Evolutionary conservation across 2,797 vertebrate genomes (phyloP), one percentile per base, ranked within the genome.

Genomic region (Falco concolor): DNA sequence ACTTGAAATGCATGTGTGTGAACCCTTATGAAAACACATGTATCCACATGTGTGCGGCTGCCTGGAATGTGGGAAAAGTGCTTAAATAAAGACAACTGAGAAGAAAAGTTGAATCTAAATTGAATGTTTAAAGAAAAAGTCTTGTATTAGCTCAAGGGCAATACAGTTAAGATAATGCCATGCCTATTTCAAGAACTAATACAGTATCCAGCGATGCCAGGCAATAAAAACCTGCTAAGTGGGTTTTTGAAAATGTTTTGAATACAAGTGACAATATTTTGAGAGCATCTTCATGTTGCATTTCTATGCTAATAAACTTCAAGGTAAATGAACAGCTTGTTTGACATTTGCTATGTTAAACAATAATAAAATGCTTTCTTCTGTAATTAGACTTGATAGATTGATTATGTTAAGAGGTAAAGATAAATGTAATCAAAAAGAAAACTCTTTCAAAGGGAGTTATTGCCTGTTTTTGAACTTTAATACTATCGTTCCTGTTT

Each of bases 261-360:
- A 93, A 83, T 94, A 83, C 75, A 95, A 87, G 79, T 94, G 94
- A 90, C 79, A 87, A 1, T 92, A 91, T 96, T 95, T 93, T 94
- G 84, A 94, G 95, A 96, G 64, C 87, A 72, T 96, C 96, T 94
- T 95, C 56, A 30, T 86, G 79, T 87, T 94, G 75, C 65, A 93
- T 95, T 97, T 87, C 91, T 97, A 52, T 96, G 93, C 95, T 97
- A 95, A 95, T 96, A 96, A 97, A 94, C 94, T 90, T 96, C 67
- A 95, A 93, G 85, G 80, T 95, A 96, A 96, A 95, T 93, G 85
- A 93, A 96, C 93, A 93, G 75, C 77, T 96, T 89, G 90, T 93
- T 96, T 94, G 87, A 82, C 84, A 92, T 92, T 97, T 96, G 92
- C 81, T 70, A 77, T 96, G 95, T 92, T 97, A 97, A 91, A 90